These are phyloP conservation scores for Cinara cedri DNA, from an alignment of 2,888 invertebrate genomes.

Conservation along the genomic window DNA sequence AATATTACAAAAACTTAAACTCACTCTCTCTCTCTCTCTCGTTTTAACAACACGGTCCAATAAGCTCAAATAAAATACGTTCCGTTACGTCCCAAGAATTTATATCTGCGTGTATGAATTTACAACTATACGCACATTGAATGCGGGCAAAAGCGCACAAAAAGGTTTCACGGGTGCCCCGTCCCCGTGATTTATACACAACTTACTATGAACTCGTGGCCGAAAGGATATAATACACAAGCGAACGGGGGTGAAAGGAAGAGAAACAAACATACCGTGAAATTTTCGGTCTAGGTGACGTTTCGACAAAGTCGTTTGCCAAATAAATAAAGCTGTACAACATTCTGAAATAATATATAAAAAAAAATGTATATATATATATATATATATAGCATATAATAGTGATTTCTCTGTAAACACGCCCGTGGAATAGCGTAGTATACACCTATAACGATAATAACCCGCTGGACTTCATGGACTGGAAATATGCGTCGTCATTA, in stretches of 20 bases:
- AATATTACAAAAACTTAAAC: slow-evolving; percentile 2
- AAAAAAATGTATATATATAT: slow-evolving; percentile 11
- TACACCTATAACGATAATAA: background rate
- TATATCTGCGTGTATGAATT: slow-evolving; percentile 47
- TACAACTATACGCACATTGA: slow-evolving; percentile 24
- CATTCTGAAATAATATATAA: slow-evolving; percentile 16
- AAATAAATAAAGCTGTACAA: slow-evolving; percentile 50
- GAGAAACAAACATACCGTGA: slow-evolving; percentile 47
- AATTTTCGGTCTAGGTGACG: slow-evolving; percentile 53
- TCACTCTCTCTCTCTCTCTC: background rate
- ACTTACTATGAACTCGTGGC: slow-evolving; percentile 35
- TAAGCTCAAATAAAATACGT: slow-evolving; percentile 52
- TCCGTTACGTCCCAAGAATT: slow-evolving; percentile 39
- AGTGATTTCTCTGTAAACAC: background rate
- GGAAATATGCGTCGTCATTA: slow-evolving; percentile 28
- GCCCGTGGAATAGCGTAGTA: background rate
- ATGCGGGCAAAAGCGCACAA: slow-evolving; percentile 29
- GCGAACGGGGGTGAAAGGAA: background rate
- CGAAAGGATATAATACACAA: slow-evolving; percentile 30
- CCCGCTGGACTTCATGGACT: slow-evolving; percentile 30
- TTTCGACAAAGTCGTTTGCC: slow-evolving; percentile 51
- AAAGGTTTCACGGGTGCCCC: slow-evolving; percentile 37
- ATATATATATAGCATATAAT: background rate
- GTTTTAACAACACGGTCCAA: slow-evolving; percentile 42
- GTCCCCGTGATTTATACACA: slow-evolving; percentile 42